Evolutionary conservation across 2,113 vertebrate species (phyloP).

Genomic region (Pygoscelis adeliae): DNA sequence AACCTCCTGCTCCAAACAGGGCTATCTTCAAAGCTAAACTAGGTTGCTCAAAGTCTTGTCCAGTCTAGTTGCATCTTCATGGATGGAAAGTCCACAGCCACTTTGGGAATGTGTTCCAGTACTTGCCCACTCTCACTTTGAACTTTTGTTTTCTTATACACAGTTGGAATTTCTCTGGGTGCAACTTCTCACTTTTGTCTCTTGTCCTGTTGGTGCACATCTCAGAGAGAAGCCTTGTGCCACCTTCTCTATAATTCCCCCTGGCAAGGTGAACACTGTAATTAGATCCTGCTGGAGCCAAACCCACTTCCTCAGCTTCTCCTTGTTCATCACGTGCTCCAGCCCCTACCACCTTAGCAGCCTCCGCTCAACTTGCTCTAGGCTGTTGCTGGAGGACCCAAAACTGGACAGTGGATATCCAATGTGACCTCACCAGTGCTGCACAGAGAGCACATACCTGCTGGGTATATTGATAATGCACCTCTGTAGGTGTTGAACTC

Average conservation of each 20-base stretch:
- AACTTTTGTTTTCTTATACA: background rate
- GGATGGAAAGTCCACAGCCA: background rate
- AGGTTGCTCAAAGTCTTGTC: background rate
- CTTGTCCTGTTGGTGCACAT: background rate
- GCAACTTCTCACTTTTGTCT: background rate
- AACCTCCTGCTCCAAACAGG: background rate
- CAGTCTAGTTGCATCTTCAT: background rate
- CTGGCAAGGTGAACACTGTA: background rate
- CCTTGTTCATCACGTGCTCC: background rate
- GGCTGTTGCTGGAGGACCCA: background rate
- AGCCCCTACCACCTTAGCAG: background rate
- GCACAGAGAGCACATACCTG: background rate
- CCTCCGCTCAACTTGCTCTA: background rate
- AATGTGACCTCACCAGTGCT: background rate
- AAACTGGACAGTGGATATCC: background rate
- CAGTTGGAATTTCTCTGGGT: background rate
- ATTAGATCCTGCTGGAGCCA: background rate
- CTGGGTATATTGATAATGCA: background rate
- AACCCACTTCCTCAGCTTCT: background rate
- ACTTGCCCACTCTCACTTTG: background rate
- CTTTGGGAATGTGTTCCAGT: background rate
- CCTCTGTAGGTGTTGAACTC: background rate
- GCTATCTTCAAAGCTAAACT: background rate
- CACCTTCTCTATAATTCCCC: background rate
- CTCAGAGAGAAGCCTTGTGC: background rate